Conservation (phyloP, 2,113 vertebrate genomes). For the Zosterops japonicus region DNA sequence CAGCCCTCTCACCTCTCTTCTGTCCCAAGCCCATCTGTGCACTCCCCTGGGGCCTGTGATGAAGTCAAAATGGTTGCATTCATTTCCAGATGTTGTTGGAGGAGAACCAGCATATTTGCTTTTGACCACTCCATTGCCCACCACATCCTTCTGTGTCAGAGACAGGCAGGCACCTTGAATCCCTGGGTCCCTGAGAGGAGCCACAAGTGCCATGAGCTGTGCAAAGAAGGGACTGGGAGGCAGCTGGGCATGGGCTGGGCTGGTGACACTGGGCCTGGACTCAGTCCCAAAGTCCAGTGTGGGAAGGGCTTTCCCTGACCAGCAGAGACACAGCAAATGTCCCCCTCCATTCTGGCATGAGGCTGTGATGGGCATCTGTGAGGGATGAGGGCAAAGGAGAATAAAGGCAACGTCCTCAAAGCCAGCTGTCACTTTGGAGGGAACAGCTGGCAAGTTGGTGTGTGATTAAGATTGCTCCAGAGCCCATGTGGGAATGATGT, state of each 20-base stretch:
- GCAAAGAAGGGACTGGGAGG: not conserved
- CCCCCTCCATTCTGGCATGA: not conserved
- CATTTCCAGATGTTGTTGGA: not conserved
- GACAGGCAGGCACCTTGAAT: accelerated
- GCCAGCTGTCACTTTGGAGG: not conserved
- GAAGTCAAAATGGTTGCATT: not conserved
- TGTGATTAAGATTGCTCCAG: conserved; percentile 28
- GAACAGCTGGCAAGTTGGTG: not conserved
- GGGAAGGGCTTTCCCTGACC: not conserved
- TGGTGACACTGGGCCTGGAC: not conserved
- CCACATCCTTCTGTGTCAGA: not conserved
- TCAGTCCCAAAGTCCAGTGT: not conserved
- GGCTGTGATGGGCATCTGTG: not conserved
- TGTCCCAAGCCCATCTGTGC: not conserved
- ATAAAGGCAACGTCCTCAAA: not conserved
- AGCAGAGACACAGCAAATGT: not conserved
- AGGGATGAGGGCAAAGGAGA: not conserved
- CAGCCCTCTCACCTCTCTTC: not conserved
- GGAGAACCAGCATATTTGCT: not conserved
- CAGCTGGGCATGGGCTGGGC: not conserved
- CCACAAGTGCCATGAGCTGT: not conserved
- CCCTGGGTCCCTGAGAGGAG: not conserved
- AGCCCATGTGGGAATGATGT: not conserved
- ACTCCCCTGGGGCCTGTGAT: not conserved
- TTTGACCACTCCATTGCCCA: not conserved